Conservation (phyloP, 2,113 vertebrate genomes). For the Colossoma macropomum region DNA sequence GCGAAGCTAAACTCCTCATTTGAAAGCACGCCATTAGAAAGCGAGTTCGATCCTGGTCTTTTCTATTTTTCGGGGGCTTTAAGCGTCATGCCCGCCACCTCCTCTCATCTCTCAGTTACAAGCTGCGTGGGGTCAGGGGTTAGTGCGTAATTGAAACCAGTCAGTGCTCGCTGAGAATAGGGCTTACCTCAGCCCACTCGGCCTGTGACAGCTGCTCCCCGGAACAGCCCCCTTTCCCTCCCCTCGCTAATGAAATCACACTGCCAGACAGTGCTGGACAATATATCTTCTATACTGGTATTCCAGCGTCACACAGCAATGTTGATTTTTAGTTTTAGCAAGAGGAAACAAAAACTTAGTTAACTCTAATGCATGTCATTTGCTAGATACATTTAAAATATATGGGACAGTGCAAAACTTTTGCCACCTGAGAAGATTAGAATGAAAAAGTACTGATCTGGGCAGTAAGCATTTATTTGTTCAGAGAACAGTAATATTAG, state of each 20-base stretch:
- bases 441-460: too few species aligned
- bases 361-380: neutral
- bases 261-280: neutral
- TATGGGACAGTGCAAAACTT: too few species aligned
- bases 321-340: neutral
- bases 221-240: slow-evolving; percentile 67
- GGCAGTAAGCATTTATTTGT: too few species aligned
- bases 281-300: neutral
- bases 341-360: too few species aligned
- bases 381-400: too few species aligned
- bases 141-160: slow-evolving; percentile 75
- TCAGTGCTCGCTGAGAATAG: slow-evolving; percentile 68
- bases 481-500: too few species aligned
- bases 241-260: slow-evolving; percentile 60
- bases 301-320: neutral
- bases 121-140: slow-evolving; percentile 73
- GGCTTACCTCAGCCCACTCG: slow-evolving; percentile 74
- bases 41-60: slow-evolving; percentile 42
- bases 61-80: slow-evolving; percentile 42
- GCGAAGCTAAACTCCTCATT: slow-evolving; percentile 46
- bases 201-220: slow-evolving; percentile 79
- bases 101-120: slow-evolving; percentile 47
- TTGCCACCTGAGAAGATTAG: too few species aligned
- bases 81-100: slow-evolving; percentile 35
- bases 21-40: slow-evolving; percentile 42